These are phyloP conservation scores for Pseudochirops cupreus DNA, from an alignment of 2,797 vertebrate genomes.

Conservation along the genomic window DNA sequence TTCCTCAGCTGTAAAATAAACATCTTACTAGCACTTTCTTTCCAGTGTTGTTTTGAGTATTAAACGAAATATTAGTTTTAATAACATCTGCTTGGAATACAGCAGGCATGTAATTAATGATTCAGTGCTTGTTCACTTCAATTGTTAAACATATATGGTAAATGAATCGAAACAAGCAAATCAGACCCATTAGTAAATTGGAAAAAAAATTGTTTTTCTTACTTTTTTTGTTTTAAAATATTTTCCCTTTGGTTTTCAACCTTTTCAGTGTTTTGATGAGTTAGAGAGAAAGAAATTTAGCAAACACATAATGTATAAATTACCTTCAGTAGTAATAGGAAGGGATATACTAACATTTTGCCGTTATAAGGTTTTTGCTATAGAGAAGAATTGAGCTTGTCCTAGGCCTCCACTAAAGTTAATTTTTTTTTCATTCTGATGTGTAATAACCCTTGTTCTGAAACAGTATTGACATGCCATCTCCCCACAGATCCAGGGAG, in stretches of 20 bases:
- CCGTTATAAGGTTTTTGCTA: background rate
- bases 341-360: background rate
- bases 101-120: background rate
- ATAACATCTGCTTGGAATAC: background rate
- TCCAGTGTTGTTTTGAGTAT: background rate
- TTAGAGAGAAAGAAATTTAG: background rate
- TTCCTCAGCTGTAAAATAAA: background rate
- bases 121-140: background rate
- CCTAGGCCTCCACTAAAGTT: background rate
- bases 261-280: background rate
- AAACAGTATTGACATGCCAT: background rate
- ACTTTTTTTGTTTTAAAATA: background rate
- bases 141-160: slow-evolving; percentile 1
- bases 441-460: background rate
- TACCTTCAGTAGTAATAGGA: background rate
- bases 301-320: background rate
- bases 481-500: background rate
- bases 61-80: background rate
- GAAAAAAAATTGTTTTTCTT: background rate
- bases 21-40: background rate
- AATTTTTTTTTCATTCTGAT: background rate
- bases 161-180: background rate
- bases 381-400: background rate
- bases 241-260: background rate
- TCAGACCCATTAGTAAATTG: background rate